phyloP scores from a whole-genome alignment of 1,140 invertebrate species.

The Eulimnadia texana region DNA sequence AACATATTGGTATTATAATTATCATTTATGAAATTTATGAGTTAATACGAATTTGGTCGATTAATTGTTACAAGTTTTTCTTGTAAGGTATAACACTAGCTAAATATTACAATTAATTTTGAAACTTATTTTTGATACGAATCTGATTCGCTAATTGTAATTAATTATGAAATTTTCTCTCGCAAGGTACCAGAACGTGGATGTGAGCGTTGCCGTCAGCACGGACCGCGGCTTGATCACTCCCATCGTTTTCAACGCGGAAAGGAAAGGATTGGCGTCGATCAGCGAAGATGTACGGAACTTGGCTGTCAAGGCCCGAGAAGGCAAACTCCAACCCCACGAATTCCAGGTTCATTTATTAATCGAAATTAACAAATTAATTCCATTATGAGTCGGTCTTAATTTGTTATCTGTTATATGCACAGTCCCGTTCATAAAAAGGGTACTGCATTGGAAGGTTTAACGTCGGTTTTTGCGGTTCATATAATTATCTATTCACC shows the following conservation, averaged over 20 bases:
- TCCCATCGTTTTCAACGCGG: conserved; percentile 89
- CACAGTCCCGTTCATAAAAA: no score
- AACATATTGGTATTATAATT: no score
- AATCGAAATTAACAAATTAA: conserved; percentile 13
- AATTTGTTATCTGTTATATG: no score
- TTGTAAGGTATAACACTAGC: no score
- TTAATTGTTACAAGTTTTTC: no score
- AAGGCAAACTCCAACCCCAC: conserved; percentile 85
- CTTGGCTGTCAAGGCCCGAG: conserved; percentile 77
- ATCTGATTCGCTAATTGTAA: neutral
- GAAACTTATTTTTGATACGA: conserved; percentile 20
- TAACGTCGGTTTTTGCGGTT: no score
- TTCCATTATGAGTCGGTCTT: no score
- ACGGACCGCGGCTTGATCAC: conserved; percentile 92
- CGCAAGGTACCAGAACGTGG: conserved; percentile 65
- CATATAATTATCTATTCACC: no score
- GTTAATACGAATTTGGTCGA: no score
- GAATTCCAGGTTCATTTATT: conserved; percentile 84
- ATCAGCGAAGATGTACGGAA: conserved; percentile 74
- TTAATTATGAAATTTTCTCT: neutral
- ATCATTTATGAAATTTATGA: no score
- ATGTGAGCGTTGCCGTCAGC: conserved; percentile 92
- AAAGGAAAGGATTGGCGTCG: conserved; percentile 76
- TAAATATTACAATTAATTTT: no score
- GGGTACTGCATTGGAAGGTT: no score